Evolutionary conservation across 1,140 invertebrate genomes (phyloP), one percentile per base, ranked within the genome.

Genomic region (Metaphire vulgaris): DNA sequence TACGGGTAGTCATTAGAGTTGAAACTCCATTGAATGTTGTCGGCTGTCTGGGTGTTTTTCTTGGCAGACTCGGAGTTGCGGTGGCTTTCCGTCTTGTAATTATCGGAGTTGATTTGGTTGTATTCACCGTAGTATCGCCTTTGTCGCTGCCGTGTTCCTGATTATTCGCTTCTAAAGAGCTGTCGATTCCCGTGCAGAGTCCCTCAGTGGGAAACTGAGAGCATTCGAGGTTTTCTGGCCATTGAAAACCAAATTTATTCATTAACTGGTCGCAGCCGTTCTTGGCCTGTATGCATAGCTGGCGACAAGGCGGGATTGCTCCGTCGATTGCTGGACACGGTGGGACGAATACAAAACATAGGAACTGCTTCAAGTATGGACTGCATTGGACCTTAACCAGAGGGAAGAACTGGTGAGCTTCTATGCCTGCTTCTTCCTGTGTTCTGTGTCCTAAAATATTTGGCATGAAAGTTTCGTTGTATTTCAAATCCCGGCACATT

Each of bases 1-100:
- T 16, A 28, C 91, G 91, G 80, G 91, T 91, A 92, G 26, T 56
- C 65, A 33, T 32, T n/a, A 65, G 41, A 34, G 41, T 56, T 21
- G 41, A n/a, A n/a, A n/a, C n/a, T n/a, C n/a, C n/a, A n/a, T n/a
- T n/a, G n/a, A n/a, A n/a, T n/a, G n/a, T n/a, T n/a, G n/a, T n/a
- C n/a, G n/a, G n/a, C n/a, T n/a, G n/a, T n/a, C n/a, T n/a, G n/a
- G n/a, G n/a, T n/a, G n/a, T n/a, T n/a, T n/a, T n/a, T n/a, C n/a
- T n/a, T n/a, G n/a, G n/a, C n/a, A n/a, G n/a, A n/a, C n/a, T n/a
- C n/a, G n/a, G n/a, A n/a, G n/a, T n/a, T n/a, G n/a, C n/a, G n/a
- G n/a, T n/a, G n/a, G n/a, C n/a, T n/a, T n/a, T n/a, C n/a, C n/a
- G n/a, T n/a, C n/a, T n/a, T n/a, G n/a, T n/a, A n/a, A n/a, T n/a